Base-by-base conservation (phyloP, 2,113 vertebrate species). In the Seriola aureovittata region DNA sequence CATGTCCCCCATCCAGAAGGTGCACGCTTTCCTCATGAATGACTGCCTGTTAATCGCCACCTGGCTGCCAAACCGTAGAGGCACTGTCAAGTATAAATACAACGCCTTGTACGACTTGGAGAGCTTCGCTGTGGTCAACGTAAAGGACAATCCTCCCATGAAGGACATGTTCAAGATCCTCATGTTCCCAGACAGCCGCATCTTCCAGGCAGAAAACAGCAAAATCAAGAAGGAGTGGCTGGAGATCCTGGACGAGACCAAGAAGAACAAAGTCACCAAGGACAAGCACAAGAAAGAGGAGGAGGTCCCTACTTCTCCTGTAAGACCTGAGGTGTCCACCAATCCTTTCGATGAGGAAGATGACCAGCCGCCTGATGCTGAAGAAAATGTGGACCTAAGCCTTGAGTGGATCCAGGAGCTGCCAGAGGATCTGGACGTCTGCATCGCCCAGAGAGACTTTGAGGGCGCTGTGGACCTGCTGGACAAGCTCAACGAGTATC, bases 91-190 rank as follows among this genome's bases (percentile, higher is more conserved):
- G 84, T 99, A 99, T 85, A 97, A 97, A 52, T 99, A 97, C 83
- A 95, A 97, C 1, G 97, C 97, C 0, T 92, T 99, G 44, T 99
- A 99, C 54, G 96, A 97, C 3, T 94, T 99, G 17, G 97, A 99
- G 12, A 97, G 97, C 75, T 94, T 99, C 29, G 98, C 98, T 0
- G 97, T 99, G 78, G 97, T 99, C 72, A 99, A 99, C 0, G 98
- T 99, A 10, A 99, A 99, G 89, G 98, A 99, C 94, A 98, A 99
- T 90, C 97, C 97, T 0, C 98, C 98, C 12, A 99, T 99, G 98
- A 99, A 99, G 89, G 98, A 99, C 94, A 99, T 99, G 98, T 99
- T 99, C 93, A 99, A 99, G 93, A 96, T 99, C 85, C 97, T 99
- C 2, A 99, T 99, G 98, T 99, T 97, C 93, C 98, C 98, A 0